phyloP scores from a whole-genome alignment of 2,888 invertebrate genomes.

The Lordiphosa andalusiaca region DNA sequence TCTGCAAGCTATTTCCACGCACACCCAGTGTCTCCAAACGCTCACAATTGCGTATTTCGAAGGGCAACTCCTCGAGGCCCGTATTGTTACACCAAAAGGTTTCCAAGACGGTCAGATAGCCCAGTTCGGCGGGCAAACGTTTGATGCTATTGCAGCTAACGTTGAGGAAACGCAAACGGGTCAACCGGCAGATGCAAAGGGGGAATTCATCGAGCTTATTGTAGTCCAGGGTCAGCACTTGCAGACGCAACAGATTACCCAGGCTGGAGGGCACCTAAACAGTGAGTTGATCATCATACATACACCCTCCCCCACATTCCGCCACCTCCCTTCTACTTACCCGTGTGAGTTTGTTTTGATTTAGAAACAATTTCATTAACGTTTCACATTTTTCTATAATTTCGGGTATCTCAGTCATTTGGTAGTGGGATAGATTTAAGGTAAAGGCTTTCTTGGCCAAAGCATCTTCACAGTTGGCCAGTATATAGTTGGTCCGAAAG shows the following conservation, averaged over 20 bases:
- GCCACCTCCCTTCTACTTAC: constrained; percentile 75
- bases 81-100: constrained; percentile 86
- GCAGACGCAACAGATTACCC: constrained; percentile 82
- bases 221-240: constrained; percentile 85
- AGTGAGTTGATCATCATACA: too few relatives aligned
- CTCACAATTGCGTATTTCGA: constrained; percentile 83
- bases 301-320: too few relatives aligned
- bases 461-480: constrained; percentile 85
- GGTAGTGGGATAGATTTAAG: constrained; percentile 84
- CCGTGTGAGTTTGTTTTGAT: constrained; percentile 83
- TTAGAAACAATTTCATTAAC: constrained; percentile 84
- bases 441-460: constrained; percentile 83
- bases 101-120: constrained; percentile 83
- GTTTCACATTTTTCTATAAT: constrained; percentile 82
- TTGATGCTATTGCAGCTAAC: constrained; percentile 85
- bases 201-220: constrained; percentile 84
- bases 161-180: constrained; percentile 84
- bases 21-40: constrained; percentile 85
- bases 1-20: constrained; percentile 83
- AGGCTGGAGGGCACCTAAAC: constrained; percentile 81
- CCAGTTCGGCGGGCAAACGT: constrained; percentile 83
- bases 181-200: constrained; percentile 82
- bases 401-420: constrained; percentile 84
- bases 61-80: constrained; percentile 82
- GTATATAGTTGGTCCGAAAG: constrained; percentile 85